Evolutionary conservation across 92 coral and sea anemone species (phyloP).

Genomic region (Porites cylindrica): DNA sequence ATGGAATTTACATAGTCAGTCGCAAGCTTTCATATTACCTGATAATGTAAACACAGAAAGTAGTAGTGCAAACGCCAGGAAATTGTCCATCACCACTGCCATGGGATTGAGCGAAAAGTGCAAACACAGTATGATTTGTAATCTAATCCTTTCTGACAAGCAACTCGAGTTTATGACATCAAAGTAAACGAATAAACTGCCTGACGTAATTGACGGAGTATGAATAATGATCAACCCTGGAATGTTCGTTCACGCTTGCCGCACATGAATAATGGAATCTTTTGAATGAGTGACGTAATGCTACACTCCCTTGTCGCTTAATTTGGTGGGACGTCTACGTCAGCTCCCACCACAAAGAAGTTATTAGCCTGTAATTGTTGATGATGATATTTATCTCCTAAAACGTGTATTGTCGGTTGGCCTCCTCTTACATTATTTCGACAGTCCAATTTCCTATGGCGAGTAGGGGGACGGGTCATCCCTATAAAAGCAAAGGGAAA

Average conservation of each 20-base stretch:
- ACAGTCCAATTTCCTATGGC: too few relatives aligned
- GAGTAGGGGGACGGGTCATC: too few relatives aligned
- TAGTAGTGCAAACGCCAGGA: slow-evolving; percentile 9
- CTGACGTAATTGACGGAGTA: slow-evolving; percentile 27
- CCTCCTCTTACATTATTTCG: too few relatives aligned
- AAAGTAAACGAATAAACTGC: background rate
- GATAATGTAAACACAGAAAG: background rate
- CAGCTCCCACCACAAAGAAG: too few relatives aligned
- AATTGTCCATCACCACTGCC: slow-evolving; percentile 10
- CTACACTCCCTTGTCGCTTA: too few relatives aligned
- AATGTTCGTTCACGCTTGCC: slow-evolving; percentile 30
- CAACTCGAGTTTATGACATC: slow-evolving; percentile 8
- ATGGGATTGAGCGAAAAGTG: background rate
- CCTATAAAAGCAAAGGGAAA: too few relatives aligned
- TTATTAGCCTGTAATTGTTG: too few relatives aligned
- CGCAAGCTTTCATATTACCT: slow-evolving; percentile 2
- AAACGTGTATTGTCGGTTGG: too few relatives aligned
- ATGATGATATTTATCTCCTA: too few relatives aligned
- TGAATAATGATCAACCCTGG: slow-evolving; percentile 2
- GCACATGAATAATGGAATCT: background rate
- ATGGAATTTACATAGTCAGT: slow-evolving; percentile 14
- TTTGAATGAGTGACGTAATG: background rate
- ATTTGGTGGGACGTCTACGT: too few relatives aligned
- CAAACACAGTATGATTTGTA: background rate
- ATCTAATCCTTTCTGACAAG: background rate